phyloP scores from a whole-genome alignment of 2,797 vertebrate genomes.

The Chanos chanos region DNA sequence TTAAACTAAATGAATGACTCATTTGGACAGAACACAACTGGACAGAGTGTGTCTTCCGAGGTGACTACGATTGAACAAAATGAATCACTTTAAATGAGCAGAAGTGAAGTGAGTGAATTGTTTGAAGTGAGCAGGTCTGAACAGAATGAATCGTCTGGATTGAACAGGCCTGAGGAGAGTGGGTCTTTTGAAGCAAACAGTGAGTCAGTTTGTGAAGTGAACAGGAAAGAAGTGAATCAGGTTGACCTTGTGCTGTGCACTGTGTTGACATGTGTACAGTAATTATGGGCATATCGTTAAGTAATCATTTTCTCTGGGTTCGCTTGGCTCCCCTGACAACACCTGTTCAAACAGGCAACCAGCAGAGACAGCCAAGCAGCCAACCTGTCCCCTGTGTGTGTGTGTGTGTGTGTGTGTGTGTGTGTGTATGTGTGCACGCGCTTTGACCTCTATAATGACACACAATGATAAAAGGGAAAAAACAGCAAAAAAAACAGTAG shows the following conservation, averaged over 20 bases:
- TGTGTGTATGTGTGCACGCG: constrained; percentile 15
- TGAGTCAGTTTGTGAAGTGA: constrained; percentile 1
- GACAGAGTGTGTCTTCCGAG: constrained; percentile 4
- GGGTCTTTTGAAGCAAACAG: neutral
- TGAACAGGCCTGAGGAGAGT: neutral
- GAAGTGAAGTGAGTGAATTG: neutral
- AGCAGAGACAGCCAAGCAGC: constrained; percentile 50
- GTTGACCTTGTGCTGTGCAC: constrained; percentile 44
- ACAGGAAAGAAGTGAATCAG: neutral
- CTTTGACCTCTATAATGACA: constrained; percentile 27
- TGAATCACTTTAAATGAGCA: constrained; percentile 1
- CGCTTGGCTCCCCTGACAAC: constrained; percentile 40
- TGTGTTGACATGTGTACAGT: constrained; percentile 49
- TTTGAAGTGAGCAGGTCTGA: constrained; percentile 1
- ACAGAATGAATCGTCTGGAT: constrained; percentile 15
- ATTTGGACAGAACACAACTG: constrained; percentile 24
- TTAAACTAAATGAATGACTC: too few species aligned
- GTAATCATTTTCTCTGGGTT: constrained; percentile 45
- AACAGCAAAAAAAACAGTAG: neutral
- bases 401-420: constrained; percentile 4
- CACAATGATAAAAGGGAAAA: constrained; percentile 1
- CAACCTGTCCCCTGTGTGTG: constrained; percentile 3
- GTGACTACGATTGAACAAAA: constrained; percentile 24
- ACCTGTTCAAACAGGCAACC: constrained; percentile 52
- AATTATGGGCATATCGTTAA: constrained; percentile 42